phyloP scores from a whole-genome alignment of 2,888 invertebrate genomes.

The Psococerastis gibbosa region DNA sequence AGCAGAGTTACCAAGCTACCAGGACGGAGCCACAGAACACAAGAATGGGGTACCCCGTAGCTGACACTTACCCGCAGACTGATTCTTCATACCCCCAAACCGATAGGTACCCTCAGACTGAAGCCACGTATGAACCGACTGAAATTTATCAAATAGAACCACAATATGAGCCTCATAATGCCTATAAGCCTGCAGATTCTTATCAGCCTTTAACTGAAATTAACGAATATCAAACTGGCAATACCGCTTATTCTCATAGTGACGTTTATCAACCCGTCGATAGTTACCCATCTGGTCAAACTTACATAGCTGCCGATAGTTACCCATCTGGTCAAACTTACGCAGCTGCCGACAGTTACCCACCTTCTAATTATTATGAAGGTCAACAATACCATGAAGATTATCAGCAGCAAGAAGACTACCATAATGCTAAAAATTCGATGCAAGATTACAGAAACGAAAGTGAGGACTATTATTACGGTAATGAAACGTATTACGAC shows the following conservation, averaged over 20 bases:
- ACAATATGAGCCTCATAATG: background rate
- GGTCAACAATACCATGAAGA: background rate
- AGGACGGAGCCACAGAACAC: constrained; percentile 14
- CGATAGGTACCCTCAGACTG: constrained; percentile 13
- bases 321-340: background rate
- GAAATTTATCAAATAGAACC: constrained; percentile 9
- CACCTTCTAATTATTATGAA: background rate
- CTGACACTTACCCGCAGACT: constrained; percentile 13
- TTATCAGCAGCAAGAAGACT: background rate
- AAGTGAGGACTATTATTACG: constrained; percentile 18
- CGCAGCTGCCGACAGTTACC: background rate
- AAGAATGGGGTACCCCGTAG: background rate
- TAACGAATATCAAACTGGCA: too few species aligned
- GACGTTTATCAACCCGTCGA: background rate
- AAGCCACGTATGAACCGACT: constrained; percentile 19
- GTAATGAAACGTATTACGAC: background rate
- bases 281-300: background rate
- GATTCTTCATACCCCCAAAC: constrained; percentile 14
- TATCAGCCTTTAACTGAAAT: too few species aligned
- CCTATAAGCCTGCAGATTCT: background rate
- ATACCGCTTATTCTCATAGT: too few species aligned
- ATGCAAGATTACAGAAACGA: constrained; percentile 18
- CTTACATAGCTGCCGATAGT: background rate
- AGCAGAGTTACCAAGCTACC: background rate
- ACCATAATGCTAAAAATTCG: constrained; percentile 8